Evolutionary conservation across 2,888 invertebrate species (phyloP).

Genomic region (Incurvaria masculella): DNA sequence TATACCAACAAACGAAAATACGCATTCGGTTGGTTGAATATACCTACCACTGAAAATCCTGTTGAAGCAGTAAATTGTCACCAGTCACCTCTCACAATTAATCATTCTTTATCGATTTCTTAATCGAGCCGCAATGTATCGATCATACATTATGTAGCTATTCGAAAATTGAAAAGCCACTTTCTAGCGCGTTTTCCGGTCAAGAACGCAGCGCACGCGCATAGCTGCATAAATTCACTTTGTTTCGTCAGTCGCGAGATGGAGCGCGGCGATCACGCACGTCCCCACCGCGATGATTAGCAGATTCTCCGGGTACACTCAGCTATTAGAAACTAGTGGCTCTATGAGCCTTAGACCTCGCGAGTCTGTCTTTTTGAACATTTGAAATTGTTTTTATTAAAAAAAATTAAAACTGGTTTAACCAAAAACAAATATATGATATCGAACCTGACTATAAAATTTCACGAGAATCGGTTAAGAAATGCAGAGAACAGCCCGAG

Average conservation of each 20-base stretch:
- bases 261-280: not conserved
- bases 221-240: not conserved
- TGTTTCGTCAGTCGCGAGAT: not conserved
- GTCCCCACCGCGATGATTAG: not conserved
- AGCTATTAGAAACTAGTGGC: not conserved
- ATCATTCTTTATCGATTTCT: not conserved
- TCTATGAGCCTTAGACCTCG: too few species aligned
- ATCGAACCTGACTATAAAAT: too few species aligned
- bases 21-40: too few species aligned
- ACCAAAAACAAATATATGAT: too few species aligned
- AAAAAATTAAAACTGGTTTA: too few species aligned
- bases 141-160: slow-evolving; percentile 41
- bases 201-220: slow-evolving; percentile 31
- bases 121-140: not conserved
- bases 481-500: too few species aligned
- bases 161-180: slow-evolving; percentile 54
- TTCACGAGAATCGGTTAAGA: too few species aligned
- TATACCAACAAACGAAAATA: too few species aligned
- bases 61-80: too few species aligned
- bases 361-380: too few species aligned
- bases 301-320: not conserved
- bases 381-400: too few species aligned
- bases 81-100: not conserved
- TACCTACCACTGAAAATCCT: too few species aligned
- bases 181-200: slow-evolving; percentile 55